phyloP scores from a whole-genome alignment of 2,888 invertebrate species.

The Rhingia rostrata region DNA sequence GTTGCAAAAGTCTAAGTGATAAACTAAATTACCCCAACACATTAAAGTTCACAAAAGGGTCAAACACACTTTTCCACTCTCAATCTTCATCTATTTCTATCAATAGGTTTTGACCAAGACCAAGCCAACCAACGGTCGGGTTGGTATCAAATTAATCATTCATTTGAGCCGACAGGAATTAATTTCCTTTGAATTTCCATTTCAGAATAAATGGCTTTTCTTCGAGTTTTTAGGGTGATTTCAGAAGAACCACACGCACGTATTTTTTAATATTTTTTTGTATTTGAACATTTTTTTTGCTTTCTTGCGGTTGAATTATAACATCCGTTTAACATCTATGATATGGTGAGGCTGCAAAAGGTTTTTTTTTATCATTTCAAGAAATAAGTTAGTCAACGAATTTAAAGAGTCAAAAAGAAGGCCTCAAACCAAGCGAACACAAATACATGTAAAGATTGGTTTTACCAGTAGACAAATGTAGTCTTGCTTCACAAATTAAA shows the following conservation, averaged over 20 bases:
- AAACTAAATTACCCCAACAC: constrained; percentile 58
- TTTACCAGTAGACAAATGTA: too few relatives aligned
- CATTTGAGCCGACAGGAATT: constrained; percentile 29
- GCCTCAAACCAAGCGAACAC: too few relatives aligned
- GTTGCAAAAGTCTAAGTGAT: constrained; percentile 47
- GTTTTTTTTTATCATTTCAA: not conserved
- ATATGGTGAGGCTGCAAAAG: not conserved
- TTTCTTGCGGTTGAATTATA: not conserved
- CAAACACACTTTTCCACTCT: constrained; percentile 54
- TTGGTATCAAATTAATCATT: constrained; percentile 52
- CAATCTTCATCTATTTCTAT: constrained; percentile 52
- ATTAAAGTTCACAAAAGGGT: constrained; percentile 48
- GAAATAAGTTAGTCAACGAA: too few relatives aligned
- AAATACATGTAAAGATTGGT: too few relatives aligned
- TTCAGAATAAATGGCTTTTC: constrained; percentile 3
- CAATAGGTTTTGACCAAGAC: constrained; percentile 31
- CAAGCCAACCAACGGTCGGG: not conserved
- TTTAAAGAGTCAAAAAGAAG: too few relatives aligned
- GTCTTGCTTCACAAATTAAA: too few relatives aligned
- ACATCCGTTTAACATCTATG: not conserved
- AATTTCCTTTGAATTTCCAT: constrained; percentile 23
- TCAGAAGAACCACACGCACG: not conserved
- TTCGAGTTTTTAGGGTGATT: not conserved
- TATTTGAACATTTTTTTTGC: not conserved
- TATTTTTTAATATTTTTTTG: not conserved